Percentiles rank a stretch among this genome's conserved stretches.
These are phyloP conservation scores for Florisuga fusca DNA, from an alignment of 2,797 vertebrate genomes.

Conservation along the genomic window DNA sequence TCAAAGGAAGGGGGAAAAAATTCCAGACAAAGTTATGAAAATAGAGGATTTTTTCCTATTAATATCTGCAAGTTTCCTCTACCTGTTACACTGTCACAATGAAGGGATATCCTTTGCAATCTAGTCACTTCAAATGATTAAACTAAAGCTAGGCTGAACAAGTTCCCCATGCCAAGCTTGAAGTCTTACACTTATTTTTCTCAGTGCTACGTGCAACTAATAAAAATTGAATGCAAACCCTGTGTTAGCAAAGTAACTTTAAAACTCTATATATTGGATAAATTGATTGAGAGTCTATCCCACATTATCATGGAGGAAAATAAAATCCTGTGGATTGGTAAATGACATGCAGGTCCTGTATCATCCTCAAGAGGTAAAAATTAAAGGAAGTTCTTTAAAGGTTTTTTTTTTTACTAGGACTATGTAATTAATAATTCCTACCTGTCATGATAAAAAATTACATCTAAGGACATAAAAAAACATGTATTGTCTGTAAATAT, in stretches of 20 bases:
- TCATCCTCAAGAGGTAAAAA: neutral
- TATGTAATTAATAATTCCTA: neutral
- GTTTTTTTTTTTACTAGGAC: neutral
- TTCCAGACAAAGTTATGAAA: neutral
- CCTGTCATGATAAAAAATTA: neutral
- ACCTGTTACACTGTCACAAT: neutral
- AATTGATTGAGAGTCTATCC: neutral
- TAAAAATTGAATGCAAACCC: neutral
- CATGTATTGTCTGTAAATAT: neutral
- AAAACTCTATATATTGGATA: neutral
- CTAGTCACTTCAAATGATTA: neutral
- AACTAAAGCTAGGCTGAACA: neutral
- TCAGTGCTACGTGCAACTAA: neutral
- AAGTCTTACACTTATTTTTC: neutral
- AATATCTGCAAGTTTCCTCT: neutral
- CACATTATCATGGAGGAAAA: neutral
- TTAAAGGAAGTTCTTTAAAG: neutral
- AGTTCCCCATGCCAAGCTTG: neutral
- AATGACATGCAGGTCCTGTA: neutral
- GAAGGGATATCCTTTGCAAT: neutral
- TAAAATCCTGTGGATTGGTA: neutral
- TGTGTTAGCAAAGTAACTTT: neutral
- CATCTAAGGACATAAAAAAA: neutral
- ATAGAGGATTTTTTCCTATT: neutral
- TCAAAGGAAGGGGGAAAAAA: neutral